Conservation (phyloP, 1,140 invertebrate genomes). For the Ganaspis sp. region DNA sequence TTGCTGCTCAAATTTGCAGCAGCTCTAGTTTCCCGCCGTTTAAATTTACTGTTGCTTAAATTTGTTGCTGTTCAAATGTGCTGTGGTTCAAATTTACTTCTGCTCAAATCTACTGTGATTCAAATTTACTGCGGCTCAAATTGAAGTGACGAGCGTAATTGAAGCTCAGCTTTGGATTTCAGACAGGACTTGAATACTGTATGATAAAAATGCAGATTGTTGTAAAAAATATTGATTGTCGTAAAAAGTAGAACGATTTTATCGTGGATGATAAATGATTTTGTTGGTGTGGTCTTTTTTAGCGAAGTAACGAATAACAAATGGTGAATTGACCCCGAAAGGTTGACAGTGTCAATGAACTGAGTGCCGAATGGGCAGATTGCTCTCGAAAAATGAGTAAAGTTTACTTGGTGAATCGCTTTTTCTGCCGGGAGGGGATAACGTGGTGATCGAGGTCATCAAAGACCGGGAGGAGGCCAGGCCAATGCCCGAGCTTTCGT, state of each 20-base stretch:
- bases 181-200: no score
- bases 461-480: conserved; percentile 69
- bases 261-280: background rate
- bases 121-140: no score
- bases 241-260: background rate
- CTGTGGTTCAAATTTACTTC: no score
- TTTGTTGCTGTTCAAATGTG: no score
- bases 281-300: background rate
- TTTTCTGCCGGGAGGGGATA: conserved; percentile 46
- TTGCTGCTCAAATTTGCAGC: no score
- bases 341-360: conserved; percentile 49
- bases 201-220: no score
- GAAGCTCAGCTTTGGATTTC: no score
- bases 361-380: conserved; percentile 48
- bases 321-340: conserved; percentile 64
- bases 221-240: background rate
- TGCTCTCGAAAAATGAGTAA: conserved; percentile 9
- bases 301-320: conserved; percentile 29
- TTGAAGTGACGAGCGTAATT: no score
- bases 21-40: no score
- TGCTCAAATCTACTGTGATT: no score
- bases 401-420: conserved; percentile 47
- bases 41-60: no score
- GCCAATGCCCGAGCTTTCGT: conserved; percentile 69
- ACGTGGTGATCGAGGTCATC: conserved; percentile 73